Percentiles rank a stretch among this genome's conserved stretches.
Evolutionary conservation across 2,888 invertebrate genomes (phyloP).

Genomic region (Xanthorhoe designata): DNA sequence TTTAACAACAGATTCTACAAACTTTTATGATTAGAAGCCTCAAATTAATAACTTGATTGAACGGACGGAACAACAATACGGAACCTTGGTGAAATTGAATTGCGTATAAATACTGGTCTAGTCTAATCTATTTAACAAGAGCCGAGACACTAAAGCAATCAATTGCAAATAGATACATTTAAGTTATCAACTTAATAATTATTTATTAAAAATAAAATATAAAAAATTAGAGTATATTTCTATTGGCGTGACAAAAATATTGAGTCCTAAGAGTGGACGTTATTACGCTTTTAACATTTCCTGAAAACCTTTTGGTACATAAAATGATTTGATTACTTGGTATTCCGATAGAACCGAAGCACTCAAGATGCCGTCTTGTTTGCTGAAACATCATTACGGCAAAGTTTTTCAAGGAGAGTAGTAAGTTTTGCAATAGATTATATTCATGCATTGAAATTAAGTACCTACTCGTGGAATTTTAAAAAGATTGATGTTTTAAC

Average conservation of each 20-base stretch:
- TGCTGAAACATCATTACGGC: slow-evolving; percentile 1
- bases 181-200: too few species aligned
- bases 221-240: neutral
- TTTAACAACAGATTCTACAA: slow-evolving; percentile 12
- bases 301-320: slow-evolving; percentile 1
- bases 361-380: slow-evolving; percentile 3
- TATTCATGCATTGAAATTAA: neutral
- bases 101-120: neutral
- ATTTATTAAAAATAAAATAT: neutral
- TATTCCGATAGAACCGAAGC: slow-evolving; percentile 1
- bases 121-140: too few species aligned
- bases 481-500: neutral
- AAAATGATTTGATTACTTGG: slow-evolving; percentile 2
- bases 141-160: too few species aligned
- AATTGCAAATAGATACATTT: too few species aligned
- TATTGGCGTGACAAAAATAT: neutral
- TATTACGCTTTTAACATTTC: neutral
- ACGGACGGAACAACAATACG: neutral
- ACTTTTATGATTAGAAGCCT: slow-evolving; percentile 13
- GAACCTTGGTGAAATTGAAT: neutral
- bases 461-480: neutral
- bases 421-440: neutral
- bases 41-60: slow-evolving; percentile 11
- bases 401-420: neutral
- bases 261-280: neutral